These are phyloP conservation scores for Neodiprion virginianus DNA, from an alignment of 1,140 invertebrate genomes.

Conservation along the genomic window DNA sequence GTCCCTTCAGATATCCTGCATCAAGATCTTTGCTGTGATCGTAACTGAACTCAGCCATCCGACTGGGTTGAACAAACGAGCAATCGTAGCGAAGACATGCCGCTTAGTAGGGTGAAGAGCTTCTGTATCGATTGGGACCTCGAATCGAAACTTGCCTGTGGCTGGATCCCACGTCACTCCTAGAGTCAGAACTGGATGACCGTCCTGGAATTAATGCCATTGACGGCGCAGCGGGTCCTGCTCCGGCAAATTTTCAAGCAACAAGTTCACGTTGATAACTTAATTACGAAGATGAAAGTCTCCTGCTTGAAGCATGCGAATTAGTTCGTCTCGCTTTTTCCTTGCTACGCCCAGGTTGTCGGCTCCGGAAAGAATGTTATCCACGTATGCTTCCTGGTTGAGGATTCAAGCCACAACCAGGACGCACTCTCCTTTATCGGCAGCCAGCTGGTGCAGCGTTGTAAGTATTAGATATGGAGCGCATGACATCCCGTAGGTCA, in stretches of 20 bases:
- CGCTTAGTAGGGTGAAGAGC: background rate
- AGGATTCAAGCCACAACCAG: conserved; percentile 6
- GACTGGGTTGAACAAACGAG: background rate
- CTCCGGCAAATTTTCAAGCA: background rate
- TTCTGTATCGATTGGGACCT: background rate
- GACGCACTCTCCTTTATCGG: conserved; percentile 12
- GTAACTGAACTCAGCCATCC: background rate
- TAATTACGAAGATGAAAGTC: background rate
- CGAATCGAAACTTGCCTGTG: background rate
- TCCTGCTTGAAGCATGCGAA: background rate
- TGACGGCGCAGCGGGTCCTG: too few species aligned
- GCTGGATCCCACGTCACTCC: background rate
- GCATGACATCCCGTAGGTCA: conserved; percentile 9
- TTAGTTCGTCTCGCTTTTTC: background rate
- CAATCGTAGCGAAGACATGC: background rate
- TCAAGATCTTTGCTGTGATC: background rate
- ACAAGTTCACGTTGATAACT: background rate
- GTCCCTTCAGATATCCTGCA: background rate
- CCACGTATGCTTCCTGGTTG: background rate
- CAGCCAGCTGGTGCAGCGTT: conserved; percentile 30
- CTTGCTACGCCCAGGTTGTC: background rate
- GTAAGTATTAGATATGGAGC: conserved; percentile 29
- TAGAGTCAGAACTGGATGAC: background rate
- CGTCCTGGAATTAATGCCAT: background rate
- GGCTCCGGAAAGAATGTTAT: background rate